phyloP scores from a whole-genome alignment of 2,888 invertebrate genomes.

The Oscheius onirici region DNA sequence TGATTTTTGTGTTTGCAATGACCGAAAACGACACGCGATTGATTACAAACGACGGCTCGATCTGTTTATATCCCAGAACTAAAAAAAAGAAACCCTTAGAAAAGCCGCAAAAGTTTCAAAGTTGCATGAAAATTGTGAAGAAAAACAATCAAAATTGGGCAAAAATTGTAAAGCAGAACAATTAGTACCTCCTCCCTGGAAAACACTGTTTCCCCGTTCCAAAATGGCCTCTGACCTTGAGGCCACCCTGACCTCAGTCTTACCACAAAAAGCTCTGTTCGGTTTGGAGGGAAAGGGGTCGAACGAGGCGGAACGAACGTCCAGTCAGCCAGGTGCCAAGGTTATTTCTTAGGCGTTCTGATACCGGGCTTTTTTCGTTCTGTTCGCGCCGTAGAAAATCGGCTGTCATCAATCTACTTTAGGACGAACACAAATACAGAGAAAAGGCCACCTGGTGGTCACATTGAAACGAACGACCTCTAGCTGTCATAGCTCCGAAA shows the following conservation, averaged over 20 bases:
- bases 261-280: not conserved
- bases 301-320: slow-evolving; percentile 27
- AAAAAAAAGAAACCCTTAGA: too few relatives aligned
- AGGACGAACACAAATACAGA: not conserved
- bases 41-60: too few relatives aligned
- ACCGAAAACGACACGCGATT: too few relatives aligned
- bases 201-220: too few relatives aligned
- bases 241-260: not conserved
- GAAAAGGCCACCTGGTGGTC: not conserved
- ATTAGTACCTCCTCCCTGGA: not conserved
- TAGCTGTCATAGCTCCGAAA: not conserved
- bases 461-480: not conserved
- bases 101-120: too few relatives aligned
- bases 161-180: not conserved
- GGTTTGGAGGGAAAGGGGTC: slow-evolving; percentile 12
- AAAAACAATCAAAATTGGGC: too few relatives aligned
- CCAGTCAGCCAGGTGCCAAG: not conserved
- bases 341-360: not conserved
- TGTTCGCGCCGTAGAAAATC: not conserved
- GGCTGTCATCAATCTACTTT: not conserved
- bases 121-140: too few relatives aligned
- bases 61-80: too few relatives aligned
- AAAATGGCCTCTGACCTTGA: too few relatives aligned
- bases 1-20: too few relatives aligned
- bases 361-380: not conserved